Base-by-base conservation (phyloP, 2,888 invertebrate genomes). In the Drosophila lutescens region DNA sequence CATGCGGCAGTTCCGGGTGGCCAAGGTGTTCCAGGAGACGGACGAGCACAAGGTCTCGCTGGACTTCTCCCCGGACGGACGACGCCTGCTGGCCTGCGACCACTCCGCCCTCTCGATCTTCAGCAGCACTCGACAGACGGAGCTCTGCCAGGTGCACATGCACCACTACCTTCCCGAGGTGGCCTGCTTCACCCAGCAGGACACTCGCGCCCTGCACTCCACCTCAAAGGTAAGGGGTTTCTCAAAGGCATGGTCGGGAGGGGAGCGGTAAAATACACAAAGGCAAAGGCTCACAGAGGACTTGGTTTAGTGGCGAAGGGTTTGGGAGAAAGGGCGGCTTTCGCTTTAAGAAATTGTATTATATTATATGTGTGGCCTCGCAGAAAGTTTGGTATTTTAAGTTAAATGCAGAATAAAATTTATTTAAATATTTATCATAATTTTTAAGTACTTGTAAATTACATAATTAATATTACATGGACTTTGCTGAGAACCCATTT, bases 1-100 rank as follows among this genome's bases (percentile, higher is more conserved):
- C 17, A 59, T 85, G 78, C 58, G 63, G 9, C 61, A 58, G 9
- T 85, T 85, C 12, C 13, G 46, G 0, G 69, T 85, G 4, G 74
- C 53, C 3, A 67, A 62, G 32, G 36, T 59, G 7, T 74, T 65
- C 17, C 20, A 55, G 46, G 73, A 78, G 7, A 26, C 46, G 4
- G 12, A 51, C 4, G 49, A 54, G 8, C 38, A 6, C 2, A 85
- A 74, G 17, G 41, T 43, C 12, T 65, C 67, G 0, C 13, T 83
- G 32, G 50, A 61, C 32, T 85, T 80, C 15, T 77, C 80, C 0
- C 6, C 9, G 0, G 67, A 82, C 47, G 85, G 77, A 4, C 10
- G 51, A 0, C 32, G 15, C 2, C 26, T 86, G 40, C 36, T 67
- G 0, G 43, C 47, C n/a, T 80, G 82, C 13, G 74, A 82, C 30